A percentile compares a stretch with the other conserved stretches of the same genome.
These are phyloP conservation scores for Hyles lineata DNA, from an alignment of 2,888 invertebrate genomes.

Conservation along the genomic window DNA sequence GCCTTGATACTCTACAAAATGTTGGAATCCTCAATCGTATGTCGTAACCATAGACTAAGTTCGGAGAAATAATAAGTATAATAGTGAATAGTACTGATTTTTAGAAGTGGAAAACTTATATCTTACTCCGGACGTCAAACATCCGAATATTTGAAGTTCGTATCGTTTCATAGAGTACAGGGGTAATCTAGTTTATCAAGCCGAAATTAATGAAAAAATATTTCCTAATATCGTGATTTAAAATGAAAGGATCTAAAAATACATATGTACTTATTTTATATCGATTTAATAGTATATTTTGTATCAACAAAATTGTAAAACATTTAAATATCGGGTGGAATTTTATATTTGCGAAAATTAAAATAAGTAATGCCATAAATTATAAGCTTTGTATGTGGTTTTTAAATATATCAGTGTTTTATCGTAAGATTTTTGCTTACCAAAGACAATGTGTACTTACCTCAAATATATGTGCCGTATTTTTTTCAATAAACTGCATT, in stretches of 20 bases:
- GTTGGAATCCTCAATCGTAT: too few species aligned
- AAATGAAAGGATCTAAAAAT: not conserved
- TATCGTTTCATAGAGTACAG: too few species aligned
- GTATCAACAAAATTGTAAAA: not conserved
- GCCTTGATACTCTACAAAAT: too few species aligned
- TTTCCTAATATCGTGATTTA: not conserved
- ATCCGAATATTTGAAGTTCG: too few species aligned
- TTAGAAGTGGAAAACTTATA: too few species aligned
- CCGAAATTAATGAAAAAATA: too few species aligned
- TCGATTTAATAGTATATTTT: not conserved
- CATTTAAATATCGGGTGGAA: not conserved
- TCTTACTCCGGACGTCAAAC: too few species aligned
- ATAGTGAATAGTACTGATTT: too few species aligned
- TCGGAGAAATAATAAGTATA: too few species aligned
- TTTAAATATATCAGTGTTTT: slow-evolving; percentile 17
- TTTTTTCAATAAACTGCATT: slow-evolving; percentile 27
- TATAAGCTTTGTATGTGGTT: slow-evolving; percentile 34
- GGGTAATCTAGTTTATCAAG: too few species aligned
- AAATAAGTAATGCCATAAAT: slow-evolving; percentile 14
- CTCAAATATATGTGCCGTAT: slow-evolving; percentile 17
- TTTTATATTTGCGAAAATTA: not conserved
- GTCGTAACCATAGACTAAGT: too few species aligned
- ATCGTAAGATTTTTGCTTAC: slow-evolving; percentile 36
- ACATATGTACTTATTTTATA: slow-evolving; percentile 5
- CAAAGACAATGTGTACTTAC: slow-evolving; percentile 49